Evolutionary conservation across 2,797 vertebrate genomes (phyloP).

Genomic region (Vireo griseus): DNA sequence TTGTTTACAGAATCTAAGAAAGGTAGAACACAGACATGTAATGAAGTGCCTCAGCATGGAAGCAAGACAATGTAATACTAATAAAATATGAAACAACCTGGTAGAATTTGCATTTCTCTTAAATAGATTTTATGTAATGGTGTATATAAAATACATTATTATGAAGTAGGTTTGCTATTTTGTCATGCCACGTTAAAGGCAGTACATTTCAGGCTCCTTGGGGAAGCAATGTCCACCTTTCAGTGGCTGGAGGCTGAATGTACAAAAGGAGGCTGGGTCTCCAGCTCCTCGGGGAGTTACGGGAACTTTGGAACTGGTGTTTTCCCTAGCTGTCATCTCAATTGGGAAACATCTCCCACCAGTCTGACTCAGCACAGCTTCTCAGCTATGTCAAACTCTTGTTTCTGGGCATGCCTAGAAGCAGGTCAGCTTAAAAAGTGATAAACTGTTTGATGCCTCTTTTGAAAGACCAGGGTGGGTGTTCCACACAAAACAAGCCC

Average conservation of each 20-base stretch:
- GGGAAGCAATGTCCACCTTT: background rate
- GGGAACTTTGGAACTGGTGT: background rate
- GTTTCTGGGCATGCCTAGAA: background rate
- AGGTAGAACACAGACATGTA: background rate
- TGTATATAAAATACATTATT: background rate
- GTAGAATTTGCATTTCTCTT: background rate
- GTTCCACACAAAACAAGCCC: background rate
- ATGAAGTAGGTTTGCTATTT: background rate
- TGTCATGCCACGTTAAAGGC: background rate
- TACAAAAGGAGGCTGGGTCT: background rate
- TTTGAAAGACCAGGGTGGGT: background rate
- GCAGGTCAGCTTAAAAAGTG: background rate
- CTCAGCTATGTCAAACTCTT: background rate
- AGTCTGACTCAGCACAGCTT: background rate
- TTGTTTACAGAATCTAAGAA: background rate
- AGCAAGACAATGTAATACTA: background rate
- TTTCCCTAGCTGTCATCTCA: background rate
- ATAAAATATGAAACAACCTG: background rate
- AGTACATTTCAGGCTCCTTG: background rate
- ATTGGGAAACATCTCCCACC: background rate
- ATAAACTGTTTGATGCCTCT: background rate
- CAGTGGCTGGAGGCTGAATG: background rate
- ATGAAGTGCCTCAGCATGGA: background rate
- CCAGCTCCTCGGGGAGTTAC: background rate
- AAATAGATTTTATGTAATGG: fast-evolving